Evolutionary conservation across 37 sponge, comb jelly and placozoan species (phyloP).

Genomic region (Beroe ovata): DNA sequence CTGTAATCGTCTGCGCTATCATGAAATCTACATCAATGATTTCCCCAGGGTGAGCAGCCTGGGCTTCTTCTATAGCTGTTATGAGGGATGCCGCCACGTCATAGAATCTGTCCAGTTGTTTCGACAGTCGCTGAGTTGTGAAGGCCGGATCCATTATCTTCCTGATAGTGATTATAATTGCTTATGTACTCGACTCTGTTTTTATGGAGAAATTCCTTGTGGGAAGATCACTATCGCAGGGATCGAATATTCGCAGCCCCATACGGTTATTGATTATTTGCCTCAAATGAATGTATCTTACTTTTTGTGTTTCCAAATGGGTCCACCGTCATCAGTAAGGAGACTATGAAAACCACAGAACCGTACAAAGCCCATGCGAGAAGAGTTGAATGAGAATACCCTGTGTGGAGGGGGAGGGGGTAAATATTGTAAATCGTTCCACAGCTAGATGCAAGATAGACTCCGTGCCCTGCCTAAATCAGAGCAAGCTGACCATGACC

Average conservation of each 20-base stretch:
- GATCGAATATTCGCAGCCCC: no score
- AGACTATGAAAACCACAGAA: slow-evolving; percentile 47
- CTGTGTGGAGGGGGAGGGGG: no score
- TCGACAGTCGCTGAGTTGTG: neutral
- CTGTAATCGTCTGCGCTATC: neutral
- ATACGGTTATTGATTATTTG: no score
- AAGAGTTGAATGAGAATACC: neutral
- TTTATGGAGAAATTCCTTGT: no score
- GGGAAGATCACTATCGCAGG: no score
- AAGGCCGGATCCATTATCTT: slow-evolving; percentile 60
- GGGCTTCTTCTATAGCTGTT: neutral
- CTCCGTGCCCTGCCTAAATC: no score
- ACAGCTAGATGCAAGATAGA: no score
- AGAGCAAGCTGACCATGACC: no score
- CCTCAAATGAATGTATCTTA: no score
- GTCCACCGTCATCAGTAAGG: slow-evolving; percentile 5
- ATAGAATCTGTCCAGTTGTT: neutral
- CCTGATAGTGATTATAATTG: neutral
- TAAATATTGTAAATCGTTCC: no score
- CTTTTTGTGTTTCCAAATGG: slow-evolving; percentile 44
- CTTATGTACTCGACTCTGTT: no score
- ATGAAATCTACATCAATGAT: neutral
- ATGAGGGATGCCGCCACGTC: neutral
- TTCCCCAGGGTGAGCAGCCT: neutral
- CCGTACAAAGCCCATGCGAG: neutral